A percentile compares a stretch with the other conserved stretches of the same genome.
These are phyloP conservation scores for Aculops lycopersici DNA, from an alignment of 1,140 invertebrate species.

Conservation along the genomic window DNA sequence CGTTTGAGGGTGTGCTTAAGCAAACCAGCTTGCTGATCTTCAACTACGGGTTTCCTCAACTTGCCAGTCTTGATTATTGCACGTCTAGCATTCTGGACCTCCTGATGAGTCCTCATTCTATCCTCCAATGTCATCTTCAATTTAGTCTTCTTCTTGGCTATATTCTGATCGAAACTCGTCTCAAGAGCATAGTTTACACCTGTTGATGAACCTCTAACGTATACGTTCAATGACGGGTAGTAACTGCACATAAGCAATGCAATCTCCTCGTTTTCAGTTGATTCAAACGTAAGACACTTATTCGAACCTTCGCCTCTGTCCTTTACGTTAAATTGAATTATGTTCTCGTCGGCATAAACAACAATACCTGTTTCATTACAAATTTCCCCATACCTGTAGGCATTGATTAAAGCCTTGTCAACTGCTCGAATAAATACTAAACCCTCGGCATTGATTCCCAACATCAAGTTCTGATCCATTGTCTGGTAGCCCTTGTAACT, in stretches of 20 bases:
- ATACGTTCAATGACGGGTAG: conserved; percentile 14
- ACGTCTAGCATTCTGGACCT: conserved; percentile 27
- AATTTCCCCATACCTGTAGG: conserved; percentile 67
- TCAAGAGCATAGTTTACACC: neutral
- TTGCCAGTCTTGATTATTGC: conserved; percentile 46
- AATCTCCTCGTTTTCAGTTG: conserved; percentile 49
- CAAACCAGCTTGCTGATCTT: conserved; percentile 33
- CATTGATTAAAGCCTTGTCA: conserved; percentile 56
- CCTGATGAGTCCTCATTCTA: conserved; percentile 39
- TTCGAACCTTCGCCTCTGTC: conserved; percentile 28
- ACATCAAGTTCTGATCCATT: conserved; percentile 32
- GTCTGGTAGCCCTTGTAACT: conserved; percentile 68
- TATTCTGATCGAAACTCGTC: neutral
- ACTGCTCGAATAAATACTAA: conserved; percentile 54
- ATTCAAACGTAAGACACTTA: conserved; percentile 75
- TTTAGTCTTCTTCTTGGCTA: neutral
- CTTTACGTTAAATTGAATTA: conserved; percentile 41
- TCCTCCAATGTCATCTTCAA: conserved; percentile 24
- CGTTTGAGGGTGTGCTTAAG: conserved; percentile 49
- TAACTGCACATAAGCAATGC: conserved; percentile 69
- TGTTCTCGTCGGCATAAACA: conserved; percentile 56
- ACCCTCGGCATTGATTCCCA: conserved; percentile 68
- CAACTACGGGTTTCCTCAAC: conserved; percentile 42
- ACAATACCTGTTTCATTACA: conserved; percentile 30
- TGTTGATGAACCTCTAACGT: neutral